Percentiles rank a stretch among this genome's conserved stretches.
phyloP scores from a whole-genome alignment of 2,888 invertebrate genomes.

The Callyntrura guangdongensis region DNA sequence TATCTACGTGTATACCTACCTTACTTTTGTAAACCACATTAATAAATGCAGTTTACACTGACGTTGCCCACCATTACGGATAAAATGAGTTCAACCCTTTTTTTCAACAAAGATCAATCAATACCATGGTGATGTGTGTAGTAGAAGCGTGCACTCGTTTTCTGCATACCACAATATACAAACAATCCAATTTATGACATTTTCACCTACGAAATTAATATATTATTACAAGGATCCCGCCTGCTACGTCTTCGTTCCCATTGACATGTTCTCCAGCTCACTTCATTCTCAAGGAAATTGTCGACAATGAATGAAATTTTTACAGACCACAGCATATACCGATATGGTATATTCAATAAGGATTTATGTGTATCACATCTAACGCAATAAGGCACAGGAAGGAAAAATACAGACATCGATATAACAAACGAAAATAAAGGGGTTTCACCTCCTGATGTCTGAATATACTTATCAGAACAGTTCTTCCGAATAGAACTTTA shows the following conservation, averaged over 20 bases:
- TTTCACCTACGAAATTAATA: slow-evolving; percentile 53
- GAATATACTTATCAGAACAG: not conserved
- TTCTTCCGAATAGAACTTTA: not conserved
- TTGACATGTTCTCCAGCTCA: slow-evolving; percentile 58
- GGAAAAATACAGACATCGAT: not conserved
- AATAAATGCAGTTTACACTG: slow-evolving; percentile 41
- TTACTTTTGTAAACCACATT: slow-evolving; percentile 42
- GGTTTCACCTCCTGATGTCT: too few species aligned
- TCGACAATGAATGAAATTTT: slow-evolving; percentile 47
- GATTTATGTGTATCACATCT: not conserved
- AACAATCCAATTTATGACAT: not conserved
- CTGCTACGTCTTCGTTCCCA: slow-evolving; percentile 50
- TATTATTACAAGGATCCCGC: slow-evolving; percentile 75
- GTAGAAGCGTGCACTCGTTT: slow-evolving; percentile 31
- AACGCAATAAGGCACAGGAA: not conserved
- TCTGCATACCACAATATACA: not conserved
- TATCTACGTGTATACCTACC: not conserved
- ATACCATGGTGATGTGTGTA: not conserved
- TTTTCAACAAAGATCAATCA: not conserved
- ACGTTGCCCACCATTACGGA: slow-evolving; percentile 70
- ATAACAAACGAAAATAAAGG: not conserved
- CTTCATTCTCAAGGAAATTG: slow-evolving; percentile 68
- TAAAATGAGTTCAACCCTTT: slow-evolving; percentile 59
- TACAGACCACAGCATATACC: not conserved
- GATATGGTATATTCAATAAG: not conserved